Conservation (phyloP, 30 jellyfish, hydroid and myxozoan genomes). For the Aurelia aurita region DNA sequence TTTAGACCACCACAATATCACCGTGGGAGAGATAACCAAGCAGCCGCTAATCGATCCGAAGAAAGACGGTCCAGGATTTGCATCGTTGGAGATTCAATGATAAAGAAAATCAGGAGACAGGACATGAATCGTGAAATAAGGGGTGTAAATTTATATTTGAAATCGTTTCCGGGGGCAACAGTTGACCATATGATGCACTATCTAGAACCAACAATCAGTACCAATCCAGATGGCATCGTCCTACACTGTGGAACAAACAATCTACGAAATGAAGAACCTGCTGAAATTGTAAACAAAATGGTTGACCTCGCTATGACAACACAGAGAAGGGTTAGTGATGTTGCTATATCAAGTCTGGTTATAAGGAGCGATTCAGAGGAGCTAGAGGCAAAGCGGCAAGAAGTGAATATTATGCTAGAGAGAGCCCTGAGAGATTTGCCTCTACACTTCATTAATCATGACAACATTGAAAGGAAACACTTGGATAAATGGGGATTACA, state of each 20-base stretch:
- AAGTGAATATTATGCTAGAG: slow-evolving; percentile 4
- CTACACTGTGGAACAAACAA: slow-evolving; percentile 29
- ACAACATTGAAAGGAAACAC: background rate
- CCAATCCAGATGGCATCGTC: slow-evolving; percentile 21
- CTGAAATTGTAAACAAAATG: slow-evolving; percentile 9
- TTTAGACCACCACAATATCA: no score
- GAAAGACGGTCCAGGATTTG: no score
- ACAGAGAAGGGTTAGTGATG: slow-evolving; percentile 8
- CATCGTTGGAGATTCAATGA: no score
- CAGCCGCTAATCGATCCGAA: no score
- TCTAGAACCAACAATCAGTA: slow-evolving; percentile 16
- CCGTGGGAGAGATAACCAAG: no score
- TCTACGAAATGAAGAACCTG: slow-evolving; percentile 12
- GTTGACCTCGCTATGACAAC: slow-evolving; percentile 7
- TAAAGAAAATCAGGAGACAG: no score
- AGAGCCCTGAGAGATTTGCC: slow-evolving; percentile 7
- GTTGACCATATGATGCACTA: slow-evolving; percentile 8
- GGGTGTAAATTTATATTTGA: background rate
- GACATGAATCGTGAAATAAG: no score
- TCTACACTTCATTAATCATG: slow-evolving; percentile 6
- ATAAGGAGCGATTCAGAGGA: slow-evolving; percentile 22
- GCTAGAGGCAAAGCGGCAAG: slow-evolving; percentile 17
- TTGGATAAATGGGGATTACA: slow-evolving; percentile 21
- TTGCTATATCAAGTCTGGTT: slow-evolving; percentile 17
- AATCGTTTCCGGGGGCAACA: slow-evolving; percentile 41